These are phyloP conservation scores for Lithophane semibrunnea DNA, from an alignment of 2,888 invertebrate genomes.

Conservation along the genomic window DNA sequence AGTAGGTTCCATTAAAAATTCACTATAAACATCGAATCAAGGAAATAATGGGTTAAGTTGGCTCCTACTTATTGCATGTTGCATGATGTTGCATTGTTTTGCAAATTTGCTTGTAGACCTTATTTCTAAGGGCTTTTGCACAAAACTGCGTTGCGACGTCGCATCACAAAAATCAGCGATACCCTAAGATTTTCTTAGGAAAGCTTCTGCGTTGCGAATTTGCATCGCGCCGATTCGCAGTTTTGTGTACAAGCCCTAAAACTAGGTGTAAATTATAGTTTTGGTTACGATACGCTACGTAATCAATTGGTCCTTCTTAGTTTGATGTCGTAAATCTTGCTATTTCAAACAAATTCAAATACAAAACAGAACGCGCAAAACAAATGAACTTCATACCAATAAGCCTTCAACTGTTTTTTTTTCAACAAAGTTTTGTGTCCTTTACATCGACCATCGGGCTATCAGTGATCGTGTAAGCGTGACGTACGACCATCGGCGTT, in stretches of 20 bases:
- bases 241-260: no score
- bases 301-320: no score
- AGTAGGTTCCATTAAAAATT: not conserved
- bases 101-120: not conserved
- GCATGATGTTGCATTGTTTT: not conserved
- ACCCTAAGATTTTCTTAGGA: no score
- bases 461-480: slow-evolving; percentile 66
- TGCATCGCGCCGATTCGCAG: no score
- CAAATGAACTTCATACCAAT: not conserved
- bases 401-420: slow-evolving; percentile 3
- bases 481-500: slow-evolving; percentile 68
- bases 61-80: not conserved
- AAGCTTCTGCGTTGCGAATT: no score
- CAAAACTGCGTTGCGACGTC: no score
- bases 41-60: not conserved
- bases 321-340: no score
- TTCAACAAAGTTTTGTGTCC: slow-evolving; percentile 16
- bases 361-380: slow-evolving; percentile 1
- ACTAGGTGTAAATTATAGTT: not conserved
- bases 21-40: no score
- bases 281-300: not conserved
- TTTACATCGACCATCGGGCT: slow-evolving; percentile 36
- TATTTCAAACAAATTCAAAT: not conserved
- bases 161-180: no score
- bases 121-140: no score